phyloP scores from a whole-genome alignment of 1,140 invertebrate species.

The Marisa cornuarietis region DNA sequence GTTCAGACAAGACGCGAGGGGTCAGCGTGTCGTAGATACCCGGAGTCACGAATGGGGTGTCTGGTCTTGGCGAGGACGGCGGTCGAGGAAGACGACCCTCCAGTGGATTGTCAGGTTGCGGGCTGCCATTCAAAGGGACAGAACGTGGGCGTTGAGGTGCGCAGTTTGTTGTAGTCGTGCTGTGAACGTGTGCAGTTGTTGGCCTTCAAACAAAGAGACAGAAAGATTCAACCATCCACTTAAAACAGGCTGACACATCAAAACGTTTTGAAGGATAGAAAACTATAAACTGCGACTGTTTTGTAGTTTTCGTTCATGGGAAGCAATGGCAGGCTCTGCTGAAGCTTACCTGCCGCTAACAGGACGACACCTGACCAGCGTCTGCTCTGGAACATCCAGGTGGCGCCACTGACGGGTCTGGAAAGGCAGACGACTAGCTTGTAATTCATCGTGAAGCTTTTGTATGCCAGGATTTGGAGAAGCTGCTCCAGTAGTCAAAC shows the following conservation, averaged over 20 bases:
- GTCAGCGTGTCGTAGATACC: slow-evolving; percentile 48
- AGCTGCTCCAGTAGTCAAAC: slow-evolving; percentile 21
- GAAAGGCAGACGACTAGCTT: slow-evolving; percentile 48
- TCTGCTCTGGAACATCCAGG: slow-evolving; percentile 31
- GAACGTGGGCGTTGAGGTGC: neutral
- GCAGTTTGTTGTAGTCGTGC: neutral
- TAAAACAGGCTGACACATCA: neutral
- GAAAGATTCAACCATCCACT: neutral
- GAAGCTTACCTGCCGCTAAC: slow-evolving; percentile 24
- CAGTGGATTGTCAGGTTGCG: neutral
- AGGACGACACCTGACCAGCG: slow-evolving; percentile 39
- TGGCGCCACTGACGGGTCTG: slow-evolving; percentile 44
- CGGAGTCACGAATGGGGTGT: slow-evolving; percentile 40
- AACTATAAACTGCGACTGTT: neutral
- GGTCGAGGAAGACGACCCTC: neutral
- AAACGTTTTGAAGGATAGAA: too few species aligned
- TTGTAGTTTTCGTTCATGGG: neutral
- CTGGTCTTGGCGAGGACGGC: slow-evolving; percentile 20
- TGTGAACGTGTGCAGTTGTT: neutral
- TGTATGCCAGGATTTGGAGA: slow-evolving; percentile 33
- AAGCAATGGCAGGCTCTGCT: neutral
- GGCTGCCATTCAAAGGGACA: neutral
- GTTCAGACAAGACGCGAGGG: slow-evolving; percentile 37
- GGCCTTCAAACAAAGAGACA: slow-evolving; percentile 7
- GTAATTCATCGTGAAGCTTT: slow-evolving; percentile 37